Conservation (phyloP, 2,888 invertebrate species). For the Agonopterix heracliana region DNA sequence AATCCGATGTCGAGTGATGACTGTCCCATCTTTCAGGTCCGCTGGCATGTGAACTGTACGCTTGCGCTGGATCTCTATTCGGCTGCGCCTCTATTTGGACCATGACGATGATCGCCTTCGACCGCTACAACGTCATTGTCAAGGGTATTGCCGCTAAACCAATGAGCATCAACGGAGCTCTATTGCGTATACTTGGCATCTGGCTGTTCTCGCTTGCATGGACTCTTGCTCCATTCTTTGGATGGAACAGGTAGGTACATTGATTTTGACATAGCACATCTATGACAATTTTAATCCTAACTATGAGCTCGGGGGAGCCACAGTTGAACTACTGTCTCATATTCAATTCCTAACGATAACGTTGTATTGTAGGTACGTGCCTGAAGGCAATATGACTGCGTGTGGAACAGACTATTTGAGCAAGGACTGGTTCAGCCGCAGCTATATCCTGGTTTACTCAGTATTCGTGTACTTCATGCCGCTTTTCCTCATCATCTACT, state of each 20-base stretch:
- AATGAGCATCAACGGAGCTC: conserved; percentile 86
- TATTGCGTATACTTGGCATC: conserved; percentile 85
- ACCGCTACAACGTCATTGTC: conserved; percentile 95
- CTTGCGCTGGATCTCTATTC: conserved; percentile 89
- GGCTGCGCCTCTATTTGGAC: conserved; percentile 95
- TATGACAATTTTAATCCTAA: background rate
- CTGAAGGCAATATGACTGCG: conserved; percentile 95
- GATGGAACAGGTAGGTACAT: conserved; percentile 86
- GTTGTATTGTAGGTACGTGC: conserved; percentile 82
- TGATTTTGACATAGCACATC: background rate
- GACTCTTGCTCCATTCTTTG: conserved; percentile 90
- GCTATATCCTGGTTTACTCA: conserved; percentile 88
- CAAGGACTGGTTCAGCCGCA: conserved; percentile 84
- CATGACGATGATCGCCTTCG: conserved; percentile 94
- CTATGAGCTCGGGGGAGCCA: background rate
- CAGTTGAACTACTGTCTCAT: too few relatives aligned
- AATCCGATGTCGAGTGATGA: too few relatives aligned
- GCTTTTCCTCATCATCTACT: conserved; percentile 87
- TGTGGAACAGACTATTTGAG: conserved; percentile 92
- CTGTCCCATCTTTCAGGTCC: conserved; percentile 70
- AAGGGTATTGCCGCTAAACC: conserved; percentile 92
- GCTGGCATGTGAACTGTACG: conserved; percentile 91
- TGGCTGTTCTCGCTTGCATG: conserved; percentile 87
- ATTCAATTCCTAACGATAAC: background rate
- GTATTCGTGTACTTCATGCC: conserved; percentile 86